Percentiles rank a stretch among this genome's conserved stretches.
phyloP scores from a whole-genome alignment of 1,140 invertebrate species.

The Oppia nitens region DNA sequence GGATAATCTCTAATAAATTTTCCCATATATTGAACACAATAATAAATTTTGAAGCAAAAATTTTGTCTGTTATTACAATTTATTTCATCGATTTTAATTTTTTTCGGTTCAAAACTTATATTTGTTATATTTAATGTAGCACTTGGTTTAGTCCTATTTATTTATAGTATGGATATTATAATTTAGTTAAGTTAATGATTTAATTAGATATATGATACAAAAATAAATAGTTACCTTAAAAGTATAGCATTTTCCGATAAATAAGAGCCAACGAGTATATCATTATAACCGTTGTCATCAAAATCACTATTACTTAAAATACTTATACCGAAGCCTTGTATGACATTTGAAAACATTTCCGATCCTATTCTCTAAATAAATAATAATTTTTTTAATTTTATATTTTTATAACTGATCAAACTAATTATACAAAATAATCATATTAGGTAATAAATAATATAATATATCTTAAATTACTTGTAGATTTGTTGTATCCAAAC shows the following conservation, averaged over 20 bases:
- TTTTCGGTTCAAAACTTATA: background rate
- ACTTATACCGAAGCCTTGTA: constrained; percentile 12
- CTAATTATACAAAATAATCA: background rate
- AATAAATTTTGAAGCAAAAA: background rate
- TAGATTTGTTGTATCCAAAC: constrained; percentile 50
- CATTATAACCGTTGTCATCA: constrained; percentile 12
- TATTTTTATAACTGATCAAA: too few relatives aligned
- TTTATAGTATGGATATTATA: background rate
- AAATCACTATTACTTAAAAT: constrained; percentile 3
- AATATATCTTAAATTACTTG: too few relatives aligned
- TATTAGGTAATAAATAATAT: too few relatives aligned
- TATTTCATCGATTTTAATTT: background rate
- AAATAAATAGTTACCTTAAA: background rate
- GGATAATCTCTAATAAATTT: background rate
- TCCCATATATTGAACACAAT: background rate
- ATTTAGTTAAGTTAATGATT: background rate
- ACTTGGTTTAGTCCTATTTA: background rate
- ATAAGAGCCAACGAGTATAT: constrained; percentile 14
- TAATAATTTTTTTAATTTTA: background rate
- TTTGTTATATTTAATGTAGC: background rate
- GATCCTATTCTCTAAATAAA: constrained; percentile 7
- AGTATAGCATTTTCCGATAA: constrained; percentile 10
- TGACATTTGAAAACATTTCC: background rate
- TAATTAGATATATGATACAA: too few relatives aligned
- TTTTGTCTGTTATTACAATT: background rate